Evolutionary conservation across 2,113 vertebrate genomes (phyloP).

Genomic region (Centropus unirufus): DNA sequence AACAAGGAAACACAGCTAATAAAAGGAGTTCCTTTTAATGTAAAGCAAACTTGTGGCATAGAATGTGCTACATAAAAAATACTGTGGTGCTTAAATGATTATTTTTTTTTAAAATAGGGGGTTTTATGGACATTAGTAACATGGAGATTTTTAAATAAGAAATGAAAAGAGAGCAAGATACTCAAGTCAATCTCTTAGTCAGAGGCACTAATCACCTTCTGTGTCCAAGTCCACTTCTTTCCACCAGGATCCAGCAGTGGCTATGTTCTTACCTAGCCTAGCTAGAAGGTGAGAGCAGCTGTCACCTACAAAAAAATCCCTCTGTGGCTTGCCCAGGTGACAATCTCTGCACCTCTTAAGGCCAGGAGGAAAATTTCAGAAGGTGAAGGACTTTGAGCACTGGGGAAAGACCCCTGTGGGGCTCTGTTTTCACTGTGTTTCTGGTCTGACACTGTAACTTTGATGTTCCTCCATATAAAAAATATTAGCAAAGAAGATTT

Average conservation of each 20-base stretch:
- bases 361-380: neutral
- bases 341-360: neutral
- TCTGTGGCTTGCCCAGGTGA: neutral
- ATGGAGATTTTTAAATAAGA: neutral
- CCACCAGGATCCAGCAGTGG: neutral
- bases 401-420: neutral
- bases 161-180: neutral
- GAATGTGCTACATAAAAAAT: neutral
- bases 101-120: neutral
- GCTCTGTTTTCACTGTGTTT: neutral
- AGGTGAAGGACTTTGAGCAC: neutral
- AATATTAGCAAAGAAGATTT: neutral
- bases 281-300: neutral
- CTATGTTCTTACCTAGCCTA: neutral
- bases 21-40: neutral
- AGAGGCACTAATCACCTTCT: neutral
- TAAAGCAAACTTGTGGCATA: neutral
- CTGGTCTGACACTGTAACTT: neutral
- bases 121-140: neutral
- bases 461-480: neutral
- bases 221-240: neutral
- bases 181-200: neutral
- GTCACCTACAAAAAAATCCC: neutral
- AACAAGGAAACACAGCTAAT: neutral
- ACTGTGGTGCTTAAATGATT: neutral